Evolutionary conservation across 2,113 vertebrate species (phyloP), one percentile per base, ranked within the genome.

Genomic region (Aramus guarauna): DNA sequence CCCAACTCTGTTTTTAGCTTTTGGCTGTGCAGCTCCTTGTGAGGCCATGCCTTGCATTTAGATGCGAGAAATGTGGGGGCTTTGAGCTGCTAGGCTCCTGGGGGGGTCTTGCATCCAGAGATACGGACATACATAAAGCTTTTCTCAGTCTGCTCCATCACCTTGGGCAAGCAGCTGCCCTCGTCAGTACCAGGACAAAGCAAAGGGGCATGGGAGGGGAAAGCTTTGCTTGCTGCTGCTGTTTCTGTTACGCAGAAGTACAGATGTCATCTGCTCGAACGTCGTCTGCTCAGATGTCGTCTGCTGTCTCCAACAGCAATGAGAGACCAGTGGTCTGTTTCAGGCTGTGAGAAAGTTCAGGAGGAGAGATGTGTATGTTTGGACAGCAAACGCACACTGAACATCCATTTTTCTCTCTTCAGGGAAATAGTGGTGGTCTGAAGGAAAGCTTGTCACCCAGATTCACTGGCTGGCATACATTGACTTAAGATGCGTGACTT

Each of bases 71-170:
- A 32, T 79, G 15, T 1, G 1, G 15, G 32, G 14, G 2, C 29
- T 77, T 80, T 87, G 18, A 62, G 30, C 68, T 88, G 34, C 30
- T 53, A 30, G 69, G 34, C 11, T 20, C 6, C 8, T 39, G 37
- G 21, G 1, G 2, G 4, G 9, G 0, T n/a, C 27, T 78, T 2
- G 3, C 14, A 19, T 53, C 63, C 39, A 32, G 53, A 80, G 29
- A 11, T 41, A 55, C 3, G 1, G 66, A 90, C 24, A 48, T 50
- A 50, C 23, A 56, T 9, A 67, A 84, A 69, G 32, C 5, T 48
- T 66, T 85, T 29, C 56, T 75, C 16, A 22, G 50, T 36, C 47
- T 80, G 10, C 36, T 63, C 55, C 24, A 29, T 34, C n/a, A 63
- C 24, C 22, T 10, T 37, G 32, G 29, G 47, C 41, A 71, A 85